Percentiles rank a stretch among this genome's conserved stretches.
phyloP scores from a whole-genome alignment of 1,140 invertebrate genomes.

The Trichoplusia ni region DNA sequence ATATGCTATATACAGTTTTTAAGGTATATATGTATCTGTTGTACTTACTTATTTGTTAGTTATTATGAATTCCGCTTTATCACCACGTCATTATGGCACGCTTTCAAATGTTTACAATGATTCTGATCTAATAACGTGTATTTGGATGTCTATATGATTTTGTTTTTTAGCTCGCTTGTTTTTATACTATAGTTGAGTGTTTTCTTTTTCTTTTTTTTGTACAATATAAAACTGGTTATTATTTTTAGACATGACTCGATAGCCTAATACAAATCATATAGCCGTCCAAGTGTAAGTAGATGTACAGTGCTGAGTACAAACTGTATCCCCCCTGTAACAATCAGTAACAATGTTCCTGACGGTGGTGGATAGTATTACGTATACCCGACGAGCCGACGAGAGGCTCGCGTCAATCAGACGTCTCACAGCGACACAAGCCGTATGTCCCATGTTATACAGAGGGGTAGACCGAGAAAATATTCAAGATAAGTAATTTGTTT shows the following conservation, averaged over 20 bases:
- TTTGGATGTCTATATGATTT: conserved; percentile 69
- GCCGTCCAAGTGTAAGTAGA: conserved; percentile 55
- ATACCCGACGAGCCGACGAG: conserved; percentile 36
- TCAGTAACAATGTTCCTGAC: conserved; percentile 61
- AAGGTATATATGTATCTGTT: conserved; percentile 75
- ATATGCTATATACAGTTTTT: conserved; percentile 66
- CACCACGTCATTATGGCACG: conserved; percentile 72
- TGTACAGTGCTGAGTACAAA: conserved; percentile 53
- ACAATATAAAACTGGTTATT: background rate
- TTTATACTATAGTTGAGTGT: background rate
- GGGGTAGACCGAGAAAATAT: too few relatives aligned
- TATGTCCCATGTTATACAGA: conserved; percentile 10
- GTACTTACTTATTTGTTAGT: conserved; percentile 79
- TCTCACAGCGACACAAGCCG: background rate
- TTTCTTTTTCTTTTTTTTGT: background rate
- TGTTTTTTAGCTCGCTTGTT: background rate
- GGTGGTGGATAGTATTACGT: conserved; percentile 63
- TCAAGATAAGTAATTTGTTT: too few relatives aligned
- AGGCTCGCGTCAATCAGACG: conserved; percentile 34
- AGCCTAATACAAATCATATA: conserved; percentile 48
- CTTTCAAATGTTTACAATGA: conserved; percentile 81
- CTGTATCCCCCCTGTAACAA: conserved; percentile 65
- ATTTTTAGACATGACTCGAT: too few relatives aligned
- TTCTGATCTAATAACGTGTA: conserved; percentile 52
- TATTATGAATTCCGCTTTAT: conserved; percentile 60